Percentiles rank a stretch among this genome's conserved stretches.
Conservation (phyloP, 2,888 invertebrate species). For the Thereva nobilitata region DNA sequence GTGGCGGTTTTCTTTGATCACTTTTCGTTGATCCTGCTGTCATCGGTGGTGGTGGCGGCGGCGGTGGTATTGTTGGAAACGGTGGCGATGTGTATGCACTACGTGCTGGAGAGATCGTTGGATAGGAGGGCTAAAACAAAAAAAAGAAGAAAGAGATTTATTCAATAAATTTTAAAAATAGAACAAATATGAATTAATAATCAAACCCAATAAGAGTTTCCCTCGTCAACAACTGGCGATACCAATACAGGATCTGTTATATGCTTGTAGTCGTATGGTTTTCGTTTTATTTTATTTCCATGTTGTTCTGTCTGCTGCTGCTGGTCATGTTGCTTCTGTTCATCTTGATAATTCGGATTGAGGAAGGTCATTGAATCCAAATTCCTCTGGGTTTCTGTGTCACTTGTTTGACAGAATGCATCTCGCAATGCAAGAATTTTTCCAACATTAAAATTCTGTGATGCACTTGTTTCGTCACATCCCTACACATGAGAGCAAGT, state of each 20-base stretch:
- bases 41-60: conserved; percentile 41
- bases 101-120: conserved; percentile 46
- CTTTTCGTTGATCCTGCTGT: conserved; percentile 46
- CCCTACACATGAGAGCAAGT: conserved; percentile 11
- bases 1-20: conserved; percentile 59
- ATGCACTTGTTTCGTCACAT: conserved; percentile 41
- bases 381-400: conserved; percentile 48
- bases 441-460: conserved; percentile 45
- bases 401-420: conserved; percentile 57
- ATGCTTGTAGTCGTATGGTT: conserved; percentile 50
- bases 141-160: conserved; percentile 3
- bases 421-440: conserved; percentile 52
- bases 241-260: conserved; percentile 47
- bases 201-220: conserved; percentile 55
- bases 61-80: conserved; percentile 47
- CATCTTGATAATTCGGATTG: conserved; percentile 9
- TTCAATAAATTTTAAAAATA: conserved; percentile 6
- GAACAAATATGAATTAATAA: neutral
- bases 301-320: conserved; percentile 45
- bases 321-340: conserved; percentile 6
- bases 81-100: conserved; percentile 53
- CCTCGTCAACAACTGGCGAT: conserved; percentile 51
- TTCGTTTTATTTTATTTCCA: conserved; percentile 44
- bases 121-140: conserved; percentile 44
- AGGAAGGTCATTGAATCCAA: conserved; percentile 16